Evolutionary conservation across 1,140 invertebrate species (phyloP).

Genomic region (Chironomus tepperi): DNA sequence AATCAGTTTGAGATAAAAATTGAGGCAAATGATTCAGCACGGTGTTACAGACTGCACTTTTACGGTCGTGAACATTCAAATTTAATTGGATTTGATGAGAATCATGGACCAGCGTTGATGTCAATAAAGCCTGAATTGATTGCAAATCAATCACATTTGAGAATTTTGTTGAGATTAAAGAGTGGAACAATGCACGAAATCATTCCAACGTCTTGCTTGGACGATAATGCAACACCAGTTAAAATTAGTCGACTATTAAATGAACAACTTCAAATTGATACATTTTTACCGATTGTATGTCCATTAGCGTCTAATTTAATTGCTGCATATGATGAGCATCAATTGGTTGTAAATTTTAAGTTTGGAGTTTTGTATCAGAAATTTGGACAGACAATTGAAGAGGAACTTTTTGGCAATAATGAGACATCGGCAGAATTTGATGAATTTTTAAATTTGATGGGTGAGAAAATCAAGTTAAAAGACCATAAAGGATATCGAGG

Average conservation of each 20-base stretch:
- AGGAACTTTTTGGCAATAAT: slow-evolving; percentile 86
- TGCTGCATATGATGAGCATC: slow-evolving; percentile 92
- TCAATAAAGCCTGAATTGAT: slow-evolving; percentile 84
- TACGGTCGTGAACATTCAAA: slow-evolving; percentile 90
- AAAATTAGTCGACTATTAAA: slow-evolving; percentile 85
- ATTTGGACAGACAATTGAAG: slow-evolving; percentile 88
- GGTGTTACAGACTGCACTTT: slow-evolving; percentile 86
- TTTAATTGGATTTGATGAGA: slow-evolving; percentile 76
- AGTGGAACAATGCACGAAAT: slow-evolving; percentile 78
- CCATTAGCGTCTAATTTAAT: slow-evolving; percentile 83
- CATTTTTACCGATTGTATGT: slow-evolving; percentile 80
- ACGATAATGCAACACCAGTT: slow-evolving; percentile 62
- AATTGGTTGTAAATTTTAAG: slow-evolving; percentile 91
- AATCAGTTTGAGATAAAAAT: slow-evolving; percentile 10
- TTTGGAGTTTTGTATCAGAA: slow-evolving; percentile 97
- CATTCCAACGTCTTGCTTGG: slow-evolving; percentile 59
- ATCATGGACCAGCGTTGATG: slow-evolving; percentile 78
- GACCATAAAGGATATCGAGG: slow-evolving; percentile 93
- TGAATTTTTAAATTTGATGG: slow-evolving; percentile 82
- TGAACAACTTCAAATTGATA: slow-evolving; percentile 77
- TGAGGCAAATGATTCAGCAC: slow-evolving; percentile 88
- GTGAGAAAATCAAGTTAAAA: slow-evolving; percentile 78
- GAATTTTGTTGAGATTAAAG: slow-evolving; percentile 71
- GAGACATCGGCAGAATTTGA: slow-evolving; percentile 82
- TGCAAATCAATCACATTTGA: slow-evolving; percentile 76